These are phyloP conservation scores for Thaumetopoea pityocampa DNA, from an alignment of 1,140 invertebrate genomes.

Conservation along the genomic window DNA sequence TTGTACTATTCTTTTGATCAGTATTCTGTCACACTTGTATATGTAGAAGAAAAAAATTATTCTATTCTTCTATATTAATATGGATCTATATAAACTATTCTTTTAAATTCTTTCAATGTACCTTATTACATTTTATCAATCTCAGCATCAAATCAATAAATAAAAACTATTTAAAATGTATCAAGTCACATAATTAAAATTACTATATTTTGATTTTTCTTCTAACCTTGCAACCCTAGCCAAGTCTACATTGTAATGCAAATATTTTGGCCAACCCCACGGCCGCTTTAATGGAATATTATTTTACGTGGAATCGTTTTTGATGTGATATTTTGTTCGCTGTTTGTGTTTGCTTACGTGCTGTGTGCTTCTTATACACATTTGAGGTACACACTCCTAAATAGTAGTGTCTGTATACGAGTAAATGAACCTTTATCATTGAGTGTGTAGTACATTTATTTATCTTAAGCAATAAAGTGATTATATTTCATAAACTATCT, in stretches of 20 bases:
- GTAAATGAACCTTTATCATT: not conserved
- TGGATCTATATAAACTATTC: no score
- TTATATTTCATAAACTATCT: no score
- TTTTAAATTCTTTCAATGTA: no score
- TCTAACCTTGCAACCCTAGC: conserved; percentile 11
- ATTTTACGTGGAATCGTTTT: conserved; percentile 13
- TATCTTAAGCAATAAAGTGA: no score
- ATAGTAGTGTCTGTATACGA: conserved; percentile 2
- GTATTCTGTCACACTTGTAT: no score
- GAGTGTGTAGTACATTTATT: no score
- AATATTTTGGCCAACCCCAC: conserved; percentile 16
- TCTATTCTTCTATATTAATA: no score
- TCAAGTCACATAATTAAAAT: not conserved
- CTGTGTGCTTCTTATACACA: not conserved
- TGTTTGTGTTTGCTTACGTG: not conserved
- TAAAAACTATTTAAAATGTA: not conserved
- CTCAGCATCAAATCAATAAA: no score
- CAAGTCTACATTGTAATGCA: conserved; percentile 10
- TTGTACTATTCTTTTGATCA: no score
- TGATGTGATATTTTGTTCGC: conserved; percentile 11
- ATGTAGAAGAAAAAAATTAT: no score
- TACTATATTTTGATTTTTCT: no score
- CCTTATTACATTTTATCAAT: no score
- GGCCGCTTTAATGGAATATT: conserved; percentile 13
- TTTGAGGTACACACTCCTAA: not conserved